These are phyloP conservation scores for Euthynnus affinis DNA, from an alignment of 2,797 vertebrate species.

Conservation along the genomic window DNA sequence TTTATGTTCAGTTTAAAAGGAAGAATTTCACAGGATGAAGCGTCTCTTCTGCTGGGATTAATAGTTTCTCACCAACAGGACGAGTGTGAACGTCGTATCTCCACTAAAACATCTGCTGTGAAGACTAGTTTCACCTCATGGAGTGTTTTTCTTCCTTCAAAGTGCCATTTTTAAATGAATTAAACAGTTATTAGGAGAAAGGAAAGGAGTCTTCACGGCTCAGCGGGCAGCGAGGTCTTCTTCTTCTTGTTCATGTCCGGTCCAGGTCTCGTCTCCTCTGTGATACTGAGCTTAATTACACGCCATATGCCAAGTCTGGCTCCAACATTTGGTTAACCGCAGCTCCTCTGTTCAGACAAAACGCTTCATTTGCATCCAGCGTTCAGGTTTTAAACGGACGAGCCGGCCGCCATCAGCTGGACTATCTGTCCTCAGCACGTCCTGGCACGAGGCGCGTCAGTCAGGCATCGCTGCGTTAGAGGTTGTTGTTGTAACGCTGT, in stretches of 20 bases:
- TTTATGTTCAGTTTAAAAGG: too few relatives aligned
- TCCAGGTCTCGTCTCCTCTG: not conserved
- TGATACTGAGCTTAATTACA: slow-evolving; percentile 13
- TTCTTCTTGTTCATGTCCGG: slow-evolving; percentile 2
- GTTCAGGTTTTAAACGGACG: not conserved
- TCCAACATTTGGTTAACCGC: slow-evolving; percentile 7
- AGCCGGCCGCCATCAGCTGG: not conserved
- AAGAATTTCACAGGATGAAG: too few relatives aligned
- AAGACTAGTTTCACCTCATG: too few relatives aligned
- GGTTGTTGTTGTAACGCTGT: not conserved
- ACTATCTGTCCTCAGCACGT: slow-evolving; percentile 10
- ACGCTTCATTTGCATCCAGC: slow-evolving; percentile 2
- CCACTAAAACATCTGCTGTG: too few relatives aligned
- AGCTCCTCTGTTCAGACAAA: slow-evolving; percentile 13
- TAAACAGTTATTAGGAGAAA: too few relatives aligned
- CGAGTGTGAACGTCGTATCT: too few relatives aligned
- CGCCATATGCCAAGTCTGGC: slow-evolving; percentile 18
- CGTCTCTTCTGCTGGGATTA: too few relatives aligned
- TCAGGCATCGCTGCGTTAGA: not conserved
- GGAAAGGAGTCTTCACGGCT: not conserved
- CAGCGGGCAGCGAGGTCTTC: slow-evolving; percentile 3
- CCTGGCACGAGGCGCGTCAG: slow-evolving; percentile 8
- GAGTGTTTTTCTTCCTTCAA: too few relatives aligned
- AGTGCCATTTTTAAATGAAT: too few relatives aligned
- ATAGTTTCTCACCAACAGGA: too few relatives aligned